These are phyloP conservation scores for Leptopilina clavipes DNA, from an alignment of 1,140 invertebrate genomes.

Conservation along the genomic window DNA sequence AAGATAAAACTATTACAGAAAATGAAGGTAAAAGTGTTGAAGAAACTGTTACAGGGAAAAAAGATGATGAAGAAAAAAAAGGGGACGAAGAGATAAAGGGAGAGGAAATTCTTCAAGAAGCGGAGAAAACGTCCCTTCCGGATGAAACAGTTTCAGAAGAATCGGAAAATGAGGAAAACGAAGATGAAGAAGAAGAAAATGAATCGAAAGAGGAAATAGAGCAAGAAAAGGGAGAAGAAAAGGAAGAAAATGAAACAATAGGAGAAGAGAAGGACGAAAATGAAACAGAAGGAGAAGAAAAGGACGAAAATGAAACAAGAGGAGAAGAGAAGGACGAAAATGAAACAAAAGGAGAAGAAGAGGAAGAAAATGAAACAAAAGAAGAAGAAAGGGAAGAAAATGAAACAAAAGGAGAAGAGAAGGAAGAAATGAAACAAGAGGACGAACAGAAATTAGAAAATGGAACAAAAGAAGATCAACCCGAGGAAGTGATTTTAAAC, in stretches of 20 bases:
- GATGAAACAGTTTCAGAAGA: conserved; percentile 26
- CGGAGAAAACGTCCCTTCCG: conserved; percentile 34
- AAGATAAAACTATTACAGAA: neutral
- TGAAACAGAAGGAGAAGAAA: neutral
- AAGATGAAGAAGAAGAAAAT: conserved; percentile 23
- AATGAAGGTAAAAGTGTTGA: neutral
- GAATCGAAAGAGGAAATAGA: conserved; percentile 44
- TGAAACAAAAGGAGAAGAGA: neutral
- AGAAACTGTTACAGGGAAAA: conserved; percentile 5
- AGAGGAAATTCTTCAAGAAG: neutral
- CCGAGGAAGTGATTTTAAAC: no score
- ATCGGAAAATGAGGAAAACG: conserved; percentile 10
- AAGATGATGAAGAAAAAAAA: conserved; percentile 25
- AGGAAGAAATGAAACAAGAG: neutral
- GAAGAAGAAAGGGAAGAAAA: neutral
- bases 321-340: conserved; percentile 47
- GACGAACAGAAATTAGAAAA: neutral
- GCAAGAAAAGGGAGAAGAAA: conserved; percentile 46
- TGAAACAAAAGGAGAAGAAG: conserved; percentile 51
- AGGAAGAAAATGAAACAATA: conserved; percentile 51
- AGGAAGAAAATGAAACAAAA: conserved; percentile 16
- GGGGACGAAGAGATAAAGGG: conserved; percentile 33
- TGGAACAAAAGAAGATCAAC: neutral
- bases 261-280: conserved; percentile 35
- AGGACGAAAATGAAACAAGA: conserved; percentile 45